Conservation (phyloP, 2,113 vertebrate genomes). For the Pheucticus melanocephalus region DNA sequence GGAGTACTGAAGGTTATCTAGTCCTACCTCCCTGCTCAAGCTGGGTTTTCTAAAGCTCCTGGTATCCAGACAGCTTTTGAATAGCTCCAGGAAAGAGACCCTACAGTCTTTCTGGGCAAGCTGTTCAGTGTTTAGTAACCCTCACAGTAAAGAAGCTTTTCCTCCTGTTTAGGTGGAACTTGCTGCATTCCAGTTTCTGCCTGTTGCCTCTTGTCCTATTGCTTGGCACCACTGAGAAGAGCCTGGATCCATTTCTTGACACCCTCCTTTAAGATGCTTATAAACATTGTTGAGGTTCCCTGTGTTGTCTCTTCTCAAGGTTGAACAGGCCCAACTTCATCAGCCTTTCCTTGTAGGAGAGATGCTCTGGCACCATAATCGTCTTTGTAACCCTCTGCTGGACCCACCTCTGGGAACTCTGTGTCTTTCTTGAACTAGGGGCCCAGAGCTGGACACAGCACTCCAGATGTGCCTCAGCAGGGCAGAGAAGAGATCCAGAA, state of each 20-base stretch:
- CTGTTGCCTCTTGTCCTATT: neutral
- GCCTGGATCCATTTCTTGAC: neutral
- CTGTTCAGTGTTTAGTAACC: neutral
- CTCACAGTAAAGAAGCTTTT: neutral
- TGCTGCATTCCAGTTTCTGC: neutral
- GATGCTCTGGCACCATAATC: neutral
- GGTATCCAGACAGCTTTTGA: neutral
- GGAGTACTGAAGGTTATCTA: neutral
- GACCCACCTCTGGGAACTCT: neutral
- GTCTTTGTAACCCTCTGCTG: neutral
- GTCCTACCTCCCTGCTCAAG: neutral
- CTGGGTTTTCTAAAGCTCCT: neutral
- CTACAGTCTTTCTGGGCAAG: neutral
- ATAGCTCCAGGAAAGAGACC: neutral
- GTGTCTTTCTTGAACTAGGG: neutral
- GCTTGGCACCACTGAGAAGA: neutral
- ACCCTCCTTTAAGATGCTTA: neutral
- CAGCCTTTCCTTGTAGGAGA: neutral
- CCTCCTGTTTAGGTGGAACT: neutral
- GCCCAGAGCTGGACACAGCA: neutral
- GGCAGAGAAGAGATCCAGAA: neutral
- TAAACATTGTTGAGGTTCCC: neutral
- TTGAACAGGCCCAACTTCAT: neutral
- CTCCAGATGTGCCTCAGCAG: neutral
- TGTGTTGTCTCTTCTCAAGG: neutral